Evolutionary conservation across 1,140 invertebrate genomes (phyloP), one percentile per base, ranked within the genome.

Genomic region (Caenorhabditis brenneri): DNA sequence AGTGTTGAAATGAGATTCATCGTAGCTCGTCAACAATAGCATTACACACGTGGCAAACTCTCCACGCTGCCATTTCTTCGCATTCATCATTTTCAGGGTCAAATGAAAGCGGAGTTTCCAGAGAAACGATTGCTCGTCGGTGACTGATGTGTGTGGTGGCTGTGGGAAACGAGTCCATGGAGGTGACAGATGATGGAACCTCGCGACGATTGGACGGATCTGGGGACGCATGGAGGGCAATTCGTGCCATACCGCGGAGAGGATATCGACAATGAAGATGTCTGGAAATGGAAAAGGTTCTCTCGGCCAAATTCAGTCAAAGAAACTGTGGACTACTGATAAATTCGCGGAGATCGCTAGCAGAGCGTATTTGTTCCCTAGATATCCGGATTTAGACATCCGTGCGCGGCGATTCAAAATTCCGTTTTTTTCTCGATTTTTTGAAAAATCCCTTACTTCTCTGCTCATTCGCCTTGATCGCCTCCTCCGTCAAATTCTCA

Each of bases 131-230:
- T 39, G 1, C 22, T 42, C 36, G 12, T 5, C 39, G 22, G 12
- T 74, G 6, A 36, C 16, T n/a, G 33, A 19, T 2, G 42, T 22
- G 29, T 74, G 65, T 42, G 65, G 65, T 24, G 65, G 65, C 22
- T 74, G 65, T n/a, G 65, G 65, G 22, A 74, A 74, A 27, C n/a
- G 16, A 39, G 36, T 24, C 65, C 65, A 74, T 31, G 65, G 36
- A 6, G 65, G 36, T 0, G 65, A 74, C 1, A 39, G 22, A 10
- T 42, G 36, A 12, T 74, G 42, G 36, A 74, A 74, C 7, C 65
- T 12, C 6, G 65, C 65, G n/a, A 74, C 10, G n/a, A 74, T 74
- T 4, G 65, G 65, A 0, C 12, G 36, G 5, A 74, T 74, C 9
- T 74, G 33, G 12, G 65, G 36, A 12, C 65, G 65, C 19, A 74